These are phyloP conservation scores for Pachycephala philippinensis DNA, from an alignment of 2,113 vertebrate genomes.

Conservation along the genomic window DNA sequence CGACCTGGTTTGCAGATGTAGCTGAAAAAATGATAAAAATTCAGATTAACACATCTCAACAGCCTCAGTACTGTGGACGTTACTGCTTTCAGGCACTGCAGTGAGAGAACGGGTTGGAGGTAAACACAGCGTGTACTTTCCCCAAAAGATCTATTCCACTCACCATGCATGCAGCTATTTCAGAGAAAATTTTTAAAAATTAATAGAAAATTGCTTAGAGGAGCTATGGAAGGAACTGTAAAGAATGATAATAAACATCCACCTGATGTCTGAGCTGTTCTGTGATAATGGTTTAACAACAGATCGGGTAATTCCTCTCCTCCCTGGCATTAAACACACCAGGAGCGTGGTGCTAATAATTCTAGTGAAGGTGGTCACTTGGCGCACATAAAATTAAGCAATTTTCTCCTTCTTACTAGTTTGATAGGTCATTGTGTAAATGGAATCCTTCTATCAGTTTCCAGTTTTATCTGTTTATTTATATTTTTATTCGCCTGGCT, in stretches of 20 bases:
- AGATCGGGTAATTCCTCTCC: not conserved
- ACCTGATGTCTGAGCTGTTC: not conserved
- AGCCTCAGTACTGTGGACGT: rapidly evolving
- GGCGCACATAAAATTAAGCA: not conserved
- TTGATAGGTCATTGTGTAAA: not conserved
- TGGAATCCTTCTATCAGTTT: not conserved
- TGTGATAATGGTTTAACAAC: not conserved
- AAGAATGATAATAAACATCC: not conserved
- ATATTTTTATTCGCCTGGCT: not conserved
- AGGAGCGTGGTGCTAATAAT: not conserved
- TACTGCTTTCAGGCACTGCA: not conserved
- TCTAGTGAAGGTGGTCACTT: not conserved
- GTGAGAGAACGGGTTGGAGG: not conserved
- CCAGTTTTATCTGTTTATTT: not conserved
- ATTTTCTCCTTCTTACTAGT: not conserved
- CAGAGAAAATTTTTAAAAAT: not conserved
- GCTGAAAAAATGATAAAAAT: not conserved
- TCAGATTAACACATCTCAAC: not conserved
- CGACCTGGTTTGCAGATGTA: not conserved
- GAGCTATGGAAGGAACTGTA: not conserved
- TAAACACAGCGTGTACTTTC: not conserved
- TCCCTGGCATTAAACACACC: not conserved
- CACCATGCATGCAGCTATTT: not conserved
- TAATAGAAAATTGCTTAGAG: not conserved
- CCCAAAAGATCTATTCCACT: not conserved